Conservation (phyloP, 2,888 invertebrate genomes). For the Calameuta pallipes region DNA sequence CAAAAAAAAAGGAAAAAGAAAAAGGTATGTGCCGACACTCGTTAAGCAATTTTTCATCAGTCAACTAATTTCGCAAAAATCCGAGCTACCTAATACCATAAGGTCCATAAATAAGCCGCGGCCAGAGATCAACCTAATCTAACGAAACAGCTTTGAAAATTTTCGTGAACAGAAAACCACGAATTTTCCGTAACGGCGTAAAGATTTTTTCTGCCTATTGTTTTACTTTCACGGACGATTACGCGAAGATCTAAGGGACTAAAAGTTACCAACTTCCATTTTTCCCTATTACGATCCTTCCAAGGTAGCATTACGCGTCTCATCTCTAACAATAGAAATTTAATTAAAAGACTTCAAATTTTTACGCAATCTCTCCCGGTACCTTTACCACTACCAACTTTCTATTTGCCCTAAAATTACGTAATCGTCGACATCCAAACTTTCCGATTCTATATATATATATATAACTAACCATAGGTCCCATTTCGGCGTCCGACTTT, state of each 20-base stretch:
- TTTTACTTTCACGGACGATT: constrained; percentile 51
- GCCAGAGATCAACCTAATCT: constrained; percentile 14
- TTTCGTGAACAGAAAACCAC: neutral
- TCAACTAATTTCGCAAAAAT: constrained; percentile 30
- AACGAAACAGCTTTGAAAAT: neutral
- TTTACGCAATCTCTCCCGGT: constrained; percentile 10
- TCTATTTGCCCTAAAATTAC: neutral
- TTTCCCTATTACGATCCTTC: neutral
- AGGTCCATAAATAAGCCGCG: constrained; percentile 4
- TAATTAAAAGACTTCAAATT: constrained; percentile 35
- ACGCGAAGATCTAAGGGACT: neutral
- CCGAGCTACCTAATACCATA: constrained; percentile 11
- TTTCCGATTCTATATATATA: neutral
- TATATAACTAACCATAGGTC: neutral
- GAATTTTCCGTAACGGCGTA: neutral
- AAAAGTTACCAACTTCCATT: neutral
- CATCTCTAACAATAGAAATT: constrained; percentile 47
- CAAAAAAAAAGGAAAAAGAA: neutral
- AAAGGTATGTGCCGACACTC: neutral
- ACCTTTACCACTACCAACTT: neutral
- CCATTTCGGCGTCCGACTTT: neutral
- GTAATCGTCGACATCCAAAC: neutral
- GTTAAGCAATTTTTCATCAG: constrained; percentile 31
- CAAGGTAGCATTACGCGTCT: neutral
- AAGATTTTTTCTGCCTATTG: constrained; percentile 53